phyloP scores from a whole-genome alignment of 1,140 invertebrate species.

The Drosophila orosa region DNA sequence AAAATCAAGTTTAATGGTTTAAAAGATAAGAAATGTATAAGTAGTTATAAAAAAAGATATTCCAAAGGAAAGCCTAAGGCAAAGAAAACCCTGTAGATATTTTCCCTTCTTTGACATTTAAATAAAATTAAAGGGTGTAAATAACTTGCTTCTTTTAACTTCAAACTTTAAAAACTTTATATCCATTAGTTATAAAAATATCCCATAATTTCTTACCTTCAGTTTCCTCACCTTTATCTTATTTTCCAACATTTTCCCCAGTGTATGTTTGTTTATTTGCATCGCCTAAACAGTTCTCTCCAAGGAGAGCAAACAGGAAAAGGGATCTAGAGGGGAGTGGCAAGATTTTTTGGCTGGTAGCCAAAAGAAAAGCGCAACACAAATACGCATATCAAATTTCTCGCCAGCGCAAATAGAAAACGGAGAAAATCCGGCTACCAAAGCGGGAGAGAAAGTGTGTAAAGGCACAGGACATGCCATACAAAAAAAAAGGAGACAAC shows the following conservation, averaged over 20 bases:
- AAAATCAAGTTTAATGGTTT: background rate
- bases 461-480: constrained; percentile 18
- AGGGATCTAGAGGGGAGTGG: constrained; percentile 6
- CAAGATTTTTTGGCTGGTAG: constrained; percentile 52
- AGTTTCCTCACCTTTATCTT: background rate
- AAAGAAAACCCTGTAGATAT: background rate
- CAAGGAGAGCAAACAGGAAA: constrained; percentile 23
- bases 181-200: too few relatives aligned
- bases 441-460: constrained; percentile 39
- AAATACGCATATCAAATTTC: constrained; percentile 81
- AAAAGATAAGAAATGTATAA: background rate
- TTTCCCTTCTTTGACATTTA: background rate
- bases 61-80: background rate
- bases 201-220: too few relatives aligned
- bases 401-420: constrained; percentile 37
- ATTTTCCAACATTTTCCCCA: background rate
- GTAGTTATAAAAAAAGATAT: background rate
- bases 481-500: constrained; percentile 14
- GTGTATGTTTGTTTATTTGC: constrained; percentile 68
- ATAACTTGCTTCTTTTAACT: background rate
- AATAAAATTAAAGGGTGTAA: background rate
- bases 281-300: constrained; percentile 60
- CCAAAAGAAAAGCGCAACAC: constrained; percentile 75
- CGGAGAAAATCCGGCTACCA: constrained; percentile 18
- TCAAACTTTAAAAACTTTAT: background rate